These are phyloP conservation scores for Cichlasoma orientale DNA, from an alignment of 2,797 vertebrate species.

Conservation along the genomic window DNA sequence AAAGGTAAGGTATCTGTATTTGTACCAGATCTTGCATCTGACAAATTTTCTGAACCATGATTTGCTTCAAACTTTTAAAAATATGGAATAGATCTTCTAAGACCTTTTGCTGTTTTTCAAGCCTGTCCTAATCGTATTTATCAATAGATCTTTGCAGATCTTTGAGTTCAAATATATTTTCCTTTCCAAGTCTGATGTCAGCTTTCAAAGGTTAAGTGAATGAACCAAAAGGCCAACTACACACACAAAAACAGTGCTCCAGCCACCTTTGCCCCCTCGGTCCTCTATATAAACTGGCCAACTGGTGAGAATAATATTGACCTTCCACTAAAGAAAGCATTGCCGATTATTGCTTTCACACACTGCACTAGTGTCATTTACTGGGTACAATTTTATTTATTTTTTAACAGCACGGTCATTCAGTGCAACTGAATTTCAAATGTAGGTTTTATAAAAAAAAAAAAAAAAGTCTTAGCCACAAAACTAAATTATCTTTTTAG, in stretches of 20 bases:
- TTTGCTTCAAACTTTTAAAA: too few species aligned
- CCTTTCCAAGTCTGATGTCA: constrained; percentile 35
- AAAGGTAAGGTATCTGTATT: neutral
- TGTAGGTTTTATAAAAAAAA: neutral
- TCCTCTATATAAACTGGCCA: constrained; percentile 37
- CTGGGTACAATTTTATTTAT: neutral
- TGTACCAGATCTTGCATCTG: neutral
- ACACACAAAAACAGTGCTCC: constrained; percentile 32
- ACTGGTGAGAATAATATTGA: constrained; percentile 71
- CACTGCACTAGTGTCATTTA: constrained; percentile 31
- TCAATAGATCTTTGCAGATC: constrained; percentile 30
- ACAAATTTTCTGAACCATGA: neutral
- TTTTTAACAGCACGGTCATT: neutral
- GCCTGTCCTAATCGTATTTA: constrained; percentile 21
- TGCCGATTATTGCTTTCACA: constrained; percentile 56
- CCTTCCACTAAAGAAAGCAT: constrained; percentile 65
- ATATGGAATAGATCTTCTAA: neutral
- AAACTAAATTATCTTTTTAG: neutral
- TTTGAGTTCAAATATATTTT: constrained; percentile 40
- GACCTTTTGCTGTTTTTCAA: neutral
- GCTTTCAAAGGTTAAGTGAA: constrained; percentile 56
- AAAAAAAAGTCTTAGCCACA: neutral
- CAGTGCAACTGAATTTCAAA: neutral
- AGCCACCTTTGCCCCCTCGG: constrained; percentile 51
- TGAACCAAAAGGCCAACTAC: constrained; percentile 35